These are phyloP conservation scores for Drosophila setifemur DNA, from an alignment of 1,140 invertebrate species.

Conservation along the genomic window DNA sequence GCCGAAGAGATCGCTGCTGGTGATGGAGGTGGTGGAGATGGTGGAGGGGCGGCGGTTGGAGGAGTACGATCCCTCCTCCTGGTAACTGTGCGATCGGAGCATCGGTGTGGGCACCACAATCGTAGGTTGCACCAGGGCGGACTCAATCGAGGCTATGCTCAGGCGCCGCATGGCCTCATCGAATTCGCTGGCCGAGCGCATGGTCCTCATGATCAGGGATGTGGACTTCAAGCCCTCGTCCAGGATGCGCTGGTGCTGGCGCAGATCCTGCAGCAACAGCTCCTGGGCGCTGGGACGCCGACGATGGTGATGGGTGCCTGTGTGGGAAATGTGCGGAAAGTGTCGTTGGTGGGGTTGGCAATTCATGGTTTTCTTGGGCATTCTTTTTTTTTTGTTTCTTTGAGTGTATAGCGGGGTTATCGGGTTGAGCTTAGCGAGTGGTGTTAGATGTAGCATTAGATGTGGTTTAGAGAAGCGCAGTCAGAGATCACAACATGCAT, in stretches of 20 bases:
- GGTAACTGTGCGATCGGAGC: conserved; percentile 73
- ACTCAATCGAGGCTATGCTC: conserved; percentile 78
- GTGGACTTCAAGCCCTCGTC: conserved; percentile 80
- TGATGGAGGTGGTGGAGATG: conserved; percentile 66
- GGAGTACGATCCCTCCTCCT: conserved; percentile 48
- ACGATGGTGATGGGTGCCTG: conserved; percentile 17
- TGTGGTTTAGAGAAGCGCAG: conserved; percentile 40
- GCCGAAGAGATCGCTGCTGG: conserved; percentile 68
- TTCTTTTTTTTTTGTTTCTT: conserved; percentile 18
- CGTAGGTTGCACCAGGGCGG: conserved; percentile 54
- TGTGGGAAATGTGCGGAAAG: conserved; percentile 70
- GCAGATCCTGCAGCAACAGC: conserved; percentile 69
- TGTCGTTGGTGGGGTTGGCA: conserved; percentile 67
- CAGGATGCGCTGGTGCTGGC: conserved; percentile 70
- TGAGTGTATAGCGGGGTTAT: conserved; percentile 25
- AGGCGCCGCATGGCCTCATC: conserved; percentile 81
- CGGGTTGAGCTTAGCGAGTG: conserved; percentile 39
- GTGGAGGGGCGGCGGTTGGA: conserved; percentile 47
- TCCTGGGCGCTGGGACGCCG: conserved; percentile 67
- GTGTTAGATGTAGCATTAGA: conserved; percentile 44
- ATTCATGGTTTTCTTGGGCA: not conserved
- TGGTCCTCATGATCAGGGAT: conserved; percentile 79
- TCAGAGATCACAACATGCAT: conserved; percentile 58
- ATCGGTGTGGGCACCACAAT: conserved; percentile 73
- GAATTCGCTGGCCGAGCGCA: conserved; percentile 79